Conservation (phyloP, 2,888 invertebrate species). For the Conomelus anceps region DNA sequence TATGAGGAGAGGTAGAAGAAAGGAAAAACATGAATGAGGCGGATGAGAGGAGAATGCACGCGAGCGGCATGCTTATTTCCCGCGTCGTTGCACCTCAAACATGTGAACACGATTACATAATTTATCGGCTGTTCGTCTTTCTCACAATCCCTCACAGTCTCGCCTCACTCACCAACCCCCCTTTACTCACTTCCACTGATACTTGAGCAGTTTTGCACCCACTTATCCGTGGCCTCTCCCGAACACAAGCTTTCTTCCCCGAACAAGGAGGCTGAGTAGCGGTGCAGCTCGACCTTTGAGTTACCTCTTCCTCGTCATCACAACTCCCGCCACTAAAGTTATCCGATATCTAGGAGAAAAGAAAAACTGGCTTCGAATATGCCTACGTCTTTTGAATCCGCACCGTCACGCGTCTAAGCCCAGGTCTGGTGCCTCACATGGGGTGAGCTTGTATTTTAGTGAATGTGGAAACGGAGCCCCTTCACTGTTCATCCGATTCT, state of each 20-base stretch:
- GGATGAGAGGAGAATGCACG: not conserved
- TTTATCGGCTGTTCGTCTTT: not conserved
- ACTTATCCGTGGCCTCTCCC: not conserved
- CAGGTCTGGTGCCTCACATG: not conserved
- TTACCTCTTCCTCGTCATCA: not conserved
- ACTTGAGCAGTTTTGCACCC: not conserved
- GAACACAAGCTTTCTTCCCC: not conserved
- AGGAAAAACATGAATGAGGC: not conserved
- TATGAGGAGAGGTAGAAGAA: no score
- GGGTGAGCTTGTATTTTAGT: not conserved
- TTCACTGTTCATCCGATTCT: no score
- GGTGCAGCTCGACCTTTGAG: not conserved
- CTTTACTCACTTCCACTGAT: not conserved
- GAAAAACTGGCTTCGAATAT: not conserved
- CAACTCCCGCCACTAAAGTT: not conserved
- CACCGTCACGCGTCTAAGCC: not conserved
- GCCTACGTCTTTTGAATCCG: not conserved
- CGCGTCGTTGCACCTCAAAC: not conserved
- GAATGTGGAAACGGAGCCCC: no score
- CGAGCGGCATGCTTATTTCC: not conserved
- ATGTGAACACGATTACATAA: not conserved
- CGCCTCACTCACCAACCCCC: not conserved
- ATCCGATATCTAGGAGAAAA: not conserved
- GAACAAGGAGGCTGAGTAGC: not conserved
- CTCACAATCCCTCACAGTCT: not conserved